These are phyloP conservation scores for Amniataba percoides DNA, from an alignment of 2,797 vertebrate genomes.

Conservation along the genomic window DNA sequence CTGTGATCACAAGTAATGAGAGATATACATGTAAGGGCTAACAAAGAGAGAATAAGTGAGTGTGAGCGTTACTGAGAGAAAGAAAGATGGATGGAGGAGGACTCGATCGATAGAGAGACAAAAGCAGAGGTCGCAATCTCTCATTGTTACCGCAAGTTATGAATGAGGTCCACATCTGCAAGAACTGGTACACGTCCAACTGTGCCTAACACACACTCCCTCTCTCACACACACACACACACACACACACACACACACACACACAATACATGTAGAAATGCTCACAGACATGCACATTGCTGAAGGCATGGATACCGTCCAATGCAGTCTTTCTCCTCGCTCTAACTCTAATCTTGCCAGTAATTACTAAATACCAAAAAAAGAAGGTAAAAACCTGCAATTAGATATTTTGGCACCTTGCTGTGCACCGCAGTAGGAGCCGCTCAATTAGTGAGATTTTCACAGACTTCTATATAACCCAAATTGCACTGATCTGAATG, in stretches of 20 bases:
- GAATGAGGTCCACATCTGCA: constrained; percentile 25
- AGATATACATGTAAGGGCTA: constrained; percentile 22
- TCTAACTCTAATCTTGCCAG: neutral
- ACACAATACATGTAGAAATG: neutral
- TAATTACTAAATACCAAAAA: neutral
- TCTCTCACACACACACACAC: neutral
- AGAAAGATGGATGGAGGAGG: constrained; percentile 45
- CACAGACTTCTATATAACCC: neutral
- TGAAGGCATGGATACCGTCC: neutral
- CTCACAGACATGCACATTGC: neutral
- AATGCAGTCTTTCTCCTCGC: neutral
- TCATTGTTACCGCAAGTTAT: constrained; percentile 40
- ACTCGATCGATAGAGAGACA: constrained; percentile 40
- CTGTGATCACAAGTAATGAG: constrained; percentile 29
- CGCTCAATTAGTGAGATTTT: neutral
- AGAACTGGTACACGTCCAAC: neutral
- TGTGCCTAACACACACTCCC: neutral
- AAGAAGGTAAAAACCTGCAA: neutral
- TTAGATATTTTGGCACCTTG: neutral
- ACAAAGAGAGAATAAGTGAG: constrained; percentile 24
- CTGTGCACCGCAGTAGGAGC: neutral
- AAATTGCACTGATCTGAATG: constrained; percentile 4
- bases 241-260: neutral
- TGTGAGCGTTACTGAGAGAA: constrained; percentile 23
- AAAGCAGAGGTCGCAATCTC: constrained; percentile 42